A percentile compares a stretch with the other conserved stretches of the same genome.
Evolutionary conservation across 2,888 invertebrate species (phyloP).

Genomic region (Gibbula magus): DNA sequence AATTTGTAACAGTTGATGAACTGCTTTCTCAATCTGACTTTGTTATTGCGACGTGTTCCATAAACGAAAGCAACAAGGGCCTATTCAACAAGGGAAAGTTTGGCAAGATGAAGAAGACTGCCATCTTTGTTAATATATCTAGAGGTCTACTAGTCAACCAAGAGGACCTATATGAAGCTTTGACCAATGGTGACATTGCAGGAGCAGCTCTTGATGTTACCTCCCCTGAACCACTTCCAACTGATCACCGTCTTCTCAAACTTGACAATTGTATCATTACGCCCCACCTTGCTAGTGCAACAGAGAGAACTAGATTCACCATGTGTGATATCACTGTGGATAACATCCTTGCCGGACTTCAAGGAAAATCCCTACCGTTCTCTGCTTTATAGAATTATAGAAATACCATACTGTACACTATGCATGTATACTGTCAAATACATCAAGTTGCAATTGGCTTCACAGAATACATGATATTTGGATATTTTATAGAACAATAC

Average conservation of each 20-base stretch:
- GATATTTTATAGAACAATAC: too few species aligned
- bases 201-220: slow-evolving; percentile 94
- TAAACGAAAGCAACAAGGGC: slow-evolving; percentile 82
- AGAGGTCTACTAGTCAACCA: slow-evolving; percentile 82
- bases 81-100: slow-evolving; percentile 88
- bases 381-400: slow-evolving; percentile 35
- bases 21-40: slow-evolving; percentile 88
- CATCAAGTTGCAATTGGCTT: too few species aligned
- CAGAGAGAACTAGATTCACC: slow-evolving; percentile 82
- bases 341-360: slow-evolving; percentile 86
- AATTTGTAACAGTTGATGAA: slow-evolving; percentile 83
- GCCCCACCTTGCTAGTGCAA: slow-evolving; percentile 92
- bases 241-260: slow-evolving; percentile 84
- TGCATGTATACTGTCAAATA: too few species aligned
- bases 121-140: slow-evolving; percentile 91
- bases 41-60: slow-evolving; percentile 86
- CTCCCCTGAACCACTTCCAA: slow-evolving; percentile 90
- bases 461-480: too few species aligned
- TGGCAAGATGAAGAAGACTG: slow-evolving; percentile 87
- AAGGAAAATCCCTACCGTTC: slow-evolving; percentile 81
- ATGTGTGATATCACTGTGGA: slow-evolving; percentile 87
- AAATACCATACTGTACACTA: too few species aligned
- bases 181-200: slow-evolving; percentile 82
- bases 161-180: slow-evolving; percentile 84
- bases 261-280: slow-evolving; percentile 87